Base-by-base conservation (phyloP, 2,888 invertebrate species). In the Caprella mutica region DNA sequence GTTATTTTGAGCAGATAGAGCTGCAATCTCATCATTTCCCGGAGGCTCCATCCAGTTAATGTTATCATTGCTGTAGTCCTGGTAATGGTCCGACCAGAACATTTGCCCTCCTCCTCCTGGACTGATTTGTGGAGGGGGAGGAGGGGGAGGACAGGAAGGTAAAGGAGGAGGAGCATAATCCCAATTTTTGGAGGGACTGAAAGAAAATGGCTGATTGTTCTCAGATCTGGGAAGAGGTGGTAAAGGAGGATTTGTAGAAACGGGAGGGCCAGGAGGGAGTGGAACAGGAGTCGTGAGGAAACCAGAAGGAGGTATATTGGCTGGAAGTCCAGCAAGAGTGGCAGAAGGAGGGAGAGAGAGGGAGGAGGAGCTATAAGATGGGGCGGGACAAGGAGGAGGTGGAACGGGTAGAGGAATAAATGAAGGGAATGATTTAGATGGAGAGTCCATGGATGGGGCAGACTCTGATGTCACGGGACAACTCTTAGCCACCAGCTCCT, bases 31-130 rank as follows among this genome's bases (percentile, higher is more conserved):
- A 27, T 64, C 64, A 23, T 60, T 56, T 8, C 64, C 64, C 8
- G 64, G 64, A 42, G 60, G 64, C 44, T 64, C 64, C 9, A 60
- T 60, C 64, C 64, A 64, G 42, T 64, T 64, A n/a, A 59, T 55
- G 21, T 64, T 58, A 39, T 64, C 64, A 21, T 56, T 35, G 19
- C 56, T 56, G 17, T 61, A 58, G 21, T 50, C 52, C 19, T 59
- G 51, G 12, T 40, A 30, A 8, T 33, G 33, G 27, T 56, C 59
- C 14, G 33, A 24, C 19, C 50, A 23, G 29, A 40, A 50, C 33
- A 30, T 43, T 24, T 55, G 50, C 26, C 40, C n/a, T 48, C 29
- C 19, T 48, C 48, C n/a, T 48, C 48, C 5, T 14, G 24, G 9
- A 9, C 33, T 1, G 44, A 5, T 9, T 27, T 27, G 19, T 48